Percentiles rank a stretch among this genome's conserved stretches.
Evolutionary conservation across 2,797 vertebrate genomes (phyloP).

Genomic region (Percopsis omiscomaycus): DNA sequence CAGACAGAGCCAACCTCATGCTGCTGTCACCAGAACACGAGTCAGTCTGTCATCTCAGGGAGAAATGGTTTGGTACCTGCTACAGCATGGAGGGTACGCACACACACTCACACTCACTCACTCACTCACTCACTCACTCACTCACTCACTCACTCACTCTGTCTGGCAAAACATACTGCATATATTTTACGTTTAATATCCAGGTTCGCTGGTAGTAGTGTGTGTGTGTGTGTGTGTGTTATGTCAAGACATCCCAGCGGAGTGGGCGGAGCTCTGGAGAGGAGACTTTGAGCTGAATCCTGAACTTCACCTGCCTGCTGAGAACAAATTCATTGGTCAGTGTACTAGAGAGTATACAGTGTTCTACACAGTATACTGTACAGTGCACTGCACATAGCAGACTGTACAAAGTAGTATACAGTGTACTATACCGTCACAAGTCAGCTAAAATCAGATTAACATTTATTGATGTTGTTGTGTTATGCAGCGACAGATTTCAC

Average conservation of each 20-base stretch:
- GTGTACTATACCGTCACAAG: too few species aligned
- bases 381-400: too few species aligned
- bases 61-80: constrained; percentile 92
- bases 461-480: background rate
- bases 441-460: too few species aligned
- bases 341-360: constrained; percentile 10
- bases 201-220: background rate
- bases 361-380: background rate
- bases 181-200: too few species aligned
- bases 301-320: constrained; percentile 88
- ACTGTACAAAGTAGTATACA: too few species aligned
- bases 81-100: constrained; percentile 85
- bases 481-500: constrained; percentile 87
- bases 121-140: constrained; percentile 1
- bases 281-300: constrained; percentile 83
- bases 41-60: constrained; percentile 82
- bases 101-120: constrained; percentile 5
- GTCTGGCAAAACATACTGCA: background rate
- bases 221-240: constrained; percentile 11
- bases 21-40: constrained; percentile 91
- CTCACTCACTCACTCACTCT: background rate
- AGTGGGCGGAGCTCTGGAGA: constrained; percentile 84
- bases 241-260: constrained; percentile 79
- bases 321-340: constrained; percentile 94
- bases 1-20: constrained; percentile 87